Evolutionary conservation across 2,797 vertebrate genomes (phyloP).

Genomic region (Micromesistius poutassou): DNA sequence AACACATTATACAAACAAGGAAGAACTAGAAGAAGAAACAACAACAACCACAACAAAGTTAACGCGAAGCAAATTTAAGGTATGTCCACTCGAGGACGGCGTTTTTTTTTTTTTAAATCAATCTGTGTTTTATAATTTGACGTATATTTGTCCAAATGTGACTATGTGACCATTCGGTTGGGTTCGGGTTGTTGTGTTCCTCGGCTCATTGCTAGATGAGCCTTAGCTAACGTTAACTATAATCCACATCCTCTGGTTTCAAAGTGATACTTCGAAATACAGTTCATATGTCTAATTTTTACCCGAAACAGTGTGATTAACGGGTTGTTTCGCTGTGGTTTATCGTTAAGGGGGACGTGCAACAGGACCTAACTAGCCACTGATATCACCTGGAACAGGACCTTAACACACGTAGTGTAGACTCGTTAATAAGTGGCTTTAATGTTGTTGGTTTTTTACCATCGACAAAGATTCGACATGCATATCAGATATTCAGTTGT

Average conservation of each 20-base stretch:
- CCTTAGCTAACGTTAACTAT: not conserved
- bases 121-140: not conserved
- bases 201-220: not conserved
- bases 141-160: not conserved
- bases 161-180: not conserved
- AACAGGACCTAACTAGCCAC: not conserved
- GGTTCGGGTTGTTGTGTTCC: not conserved
- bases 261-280: not conserved
- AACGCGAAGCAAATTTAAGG: conserved; percentile 18
- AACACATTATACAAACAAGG: conserved; percentile 10
- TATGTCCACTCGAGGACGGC: too few species aligned
- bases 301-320: not conserved
- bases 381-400: not conserved
- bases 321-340: not conserved
- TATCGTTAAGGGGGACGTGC: not conserved
- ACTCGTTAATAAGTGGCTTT: not conserved
- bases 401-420: not conserved
- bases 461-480: not conserved
- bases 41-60: conserved; percentile 45
- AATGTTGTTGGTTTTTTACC: not conserved
- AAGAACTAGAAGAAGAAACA: conserved; percentile 23
- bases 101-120: accelerated
- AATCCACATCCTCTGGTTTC: not conserved
- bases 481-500: not conserved
- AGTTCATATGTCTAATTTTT: not conserved